phyloP scores from a whole-genome alignment of 2,888 invertebrate genomes.

The Leucoptera coffeella region DNA sequence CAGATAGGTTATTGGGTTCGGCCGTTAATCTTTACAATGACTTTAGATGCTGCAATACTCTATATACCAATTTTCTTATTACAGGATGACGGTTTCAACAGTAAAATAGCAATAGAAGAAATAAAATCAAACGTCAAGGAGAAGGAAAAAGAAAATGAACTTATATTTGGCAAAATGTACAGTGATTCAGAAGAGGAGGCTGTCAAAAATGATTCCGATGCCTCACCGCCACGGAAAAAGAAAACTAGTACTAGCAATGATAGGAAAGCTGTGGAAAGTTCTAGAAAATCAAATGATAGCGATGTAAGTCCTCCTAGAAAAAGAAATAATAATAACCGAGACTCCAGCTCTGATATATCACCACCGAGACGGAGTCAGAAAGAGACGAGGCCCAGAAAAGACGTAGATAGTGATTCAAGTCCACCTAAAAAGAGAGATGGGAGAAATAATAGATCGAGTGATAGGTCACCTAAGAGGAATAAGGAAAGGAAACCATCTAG shows the following conservation, averaged over 20 bases:
- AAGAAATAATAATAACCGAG: slow-evolving; percentile 4
- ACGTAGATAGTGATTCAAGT: slow-evolving; percentile 33
- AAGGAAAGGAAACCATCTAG: no score
- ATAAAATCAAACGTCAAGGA: slow-evolving; percentile 28
- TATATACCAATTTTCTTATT: slow-evolving; percentile 4
- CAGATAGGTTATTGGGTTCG: no score
- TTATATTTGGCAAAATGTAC: slow-evolving; percentile 44
- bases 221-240: slow-evolving; percentile 1
- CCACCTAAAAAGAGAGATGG: slow-evolving; percentile 16
- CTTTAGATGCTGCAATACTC: no score
- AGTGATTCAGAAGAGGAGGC: slow-evolving; percentile 40
- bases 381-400: no score
- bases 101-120: slow-evolving; percentile 36
- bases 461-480: no score
- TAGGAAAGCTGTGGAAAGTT: no score
- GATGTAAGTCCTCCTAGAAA: slow-evolving; percentile 30
- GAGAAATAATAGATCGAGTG: slow-evolving; percentile 4
- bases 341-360: slow-evolving; percentile 11
- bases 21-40: no score
- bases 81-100: slow-evolving; percentile 45
- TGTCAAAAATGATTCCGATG: slow-evolving; percentile 19
- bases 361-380: slow-evolving; percentile 6
- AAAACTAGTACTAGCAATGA: slow-evolving; percentile 8
- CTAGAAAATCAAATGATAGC: no score
- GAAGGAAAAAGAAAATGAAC: slow-evolving; percentile 31